Percentiles rank a stretch among this genome's conserved stretches.
These are phyloP conservation scores for Phataginus tricuspis DNA, from an alignment of 2,797 vertebrate species.

Conservation along the genomic window DNA sequence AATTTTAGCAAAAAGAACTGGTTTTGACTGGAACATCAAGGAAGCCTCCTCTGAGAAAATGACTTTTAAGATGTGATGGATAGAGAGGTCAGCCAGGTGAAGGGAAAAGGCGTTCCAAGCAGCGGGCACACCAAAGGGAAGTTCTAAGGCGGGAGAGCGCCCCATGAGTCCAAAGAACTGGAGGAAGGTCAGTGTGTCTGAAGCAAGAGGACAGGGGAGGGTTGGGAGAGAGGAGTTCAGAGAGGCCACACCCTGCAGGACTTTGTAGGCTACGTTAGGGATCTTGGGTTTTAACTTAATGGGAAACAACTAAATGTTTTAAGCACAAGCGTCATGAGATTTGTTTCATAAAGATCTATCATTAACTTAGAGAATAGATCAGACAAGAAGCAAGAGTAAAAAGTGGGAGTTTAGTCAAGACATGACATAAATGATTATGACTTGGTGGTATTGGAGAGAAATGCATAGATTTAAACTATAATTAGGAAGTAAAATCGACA, in stretches of 20 bases:
- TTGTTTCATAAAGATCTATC: not conserved
- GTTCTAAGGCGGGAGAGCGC: not conserved
- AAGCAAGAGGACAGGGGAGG: not conserved
- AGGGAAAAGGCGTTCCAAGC: not conserved
- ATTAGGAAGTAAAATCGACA: slow-evolving; percentile 22
- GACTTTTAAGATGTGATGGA: not conserved
- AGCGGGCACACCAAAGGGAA: not conserved
- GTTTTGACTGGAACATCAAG: not conserved
- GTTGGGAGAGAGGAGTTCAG: not conserved
- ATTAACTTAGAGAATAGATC: not conserved
- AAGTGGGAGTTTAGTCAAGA: not conserved
- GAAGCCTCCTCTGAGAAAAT: not conserved
- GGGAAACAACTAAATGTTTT: not conserved
- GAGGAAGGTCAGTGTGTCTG: not conserved
- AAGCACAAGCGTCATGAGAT: not conserved
- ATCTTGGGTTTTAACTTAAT: not conserved
- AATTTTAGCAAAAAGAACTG: not conserved
- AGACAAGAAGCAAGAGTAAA: not conserved
- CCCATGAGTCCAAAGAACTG: not conserved
- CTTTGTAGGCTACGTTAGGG: not conserved
- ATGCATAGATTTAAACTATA: not conserved
- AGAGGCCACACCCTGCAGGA: not conserved
- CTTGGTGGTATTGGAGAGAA: not conserved
- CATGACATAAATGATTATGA: not conserved
- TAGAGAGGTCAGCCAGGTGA: not conserved